phyloP scores from a whole-genome alignment of 2,888 invertebrate genomes.

The Rugalucina vietnamica region DNA sequence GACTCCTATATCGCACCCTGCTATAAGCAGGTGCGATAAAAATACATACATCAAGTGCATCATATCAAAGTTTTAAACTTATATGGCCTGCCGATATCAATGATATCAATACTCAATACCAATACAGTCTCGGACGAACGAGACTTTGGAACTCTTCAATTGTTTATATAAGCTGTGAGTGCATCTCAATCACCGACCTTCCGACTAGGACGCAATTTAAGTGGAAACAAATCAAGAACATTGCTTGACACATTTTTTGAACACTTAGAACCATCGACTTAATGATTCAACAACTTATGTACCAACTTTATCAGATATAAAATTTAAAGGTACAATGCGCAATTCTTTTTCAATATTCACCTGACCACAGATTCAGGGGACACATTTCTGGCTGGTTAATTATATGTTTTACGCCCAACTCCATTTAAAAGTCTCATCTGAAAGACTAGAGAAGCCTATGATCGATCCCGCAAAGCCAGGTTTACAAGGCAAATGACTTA shows the following conservation, averaged over 20 bases:
- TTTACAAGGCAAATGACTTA: too few relatives aligned
- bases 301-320: not conserved
- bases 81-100: not conserved
- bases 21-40: too few relatives aligned
- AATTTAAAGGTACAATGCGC: not conserved
- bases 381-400: too few relatives aligned
- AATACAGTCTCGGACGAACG: not conserved
- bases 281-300: too few relatives aligned
- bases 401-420: too few relatives aligned
- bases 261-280: not conserved
- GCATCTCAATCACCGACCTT: slow-evolving; percentile 1
- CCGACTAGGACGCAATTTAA: not conserved
- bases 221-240: slow-evolving; percentile 2
- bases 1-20: too few relatives aligned
- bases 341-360: not conserved
- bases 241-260: not conserved
- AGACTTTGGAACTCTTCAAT: not conserved
- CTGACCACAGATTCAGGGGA: not conserved
- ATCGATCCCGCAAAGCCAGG: too few relatives aligned
- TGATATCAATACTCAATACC: slow-evolving; percentile 9
- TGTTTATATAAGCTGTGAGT: not conserved
- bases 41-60: too few relatives aligned
- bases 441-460: too few relatives aligned
- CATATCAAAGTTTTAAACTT: slow-evolving; percentile 9
- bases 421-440: too few relatives aligned